Evolutionary conservation across 2,113 vertebrate species (phyloP).

Genomic region (Xenotilapia flavipinnis): DNA sequence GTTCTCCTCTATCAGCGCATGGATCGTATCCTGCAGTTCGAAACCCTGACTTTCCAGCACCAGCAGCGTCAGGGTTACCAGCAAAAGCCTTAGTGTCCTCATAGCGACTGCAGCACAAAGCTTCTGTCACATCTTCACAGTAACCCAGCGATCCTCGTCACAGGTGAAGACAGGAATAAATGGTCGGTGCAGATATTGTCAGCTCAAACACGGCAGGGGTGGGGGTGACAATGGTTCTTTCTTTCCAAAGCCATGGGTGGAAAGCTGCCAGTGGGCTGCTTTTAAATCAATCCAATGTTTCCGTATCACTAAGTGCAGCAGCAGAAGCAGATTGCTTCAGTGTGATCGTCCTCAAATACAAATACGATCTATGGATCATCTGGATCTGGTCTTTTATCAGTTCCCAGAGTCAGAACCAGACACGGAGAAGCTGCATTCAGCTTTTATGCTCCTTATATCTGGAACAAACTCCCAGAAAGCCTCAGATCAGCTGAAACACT

Average conservation of each 20-base stretch:
- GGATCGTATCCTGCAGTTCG: slow-evolving; percentile 78
- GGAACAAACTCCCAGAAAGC: no score
- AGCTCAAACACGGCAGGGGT: neutral
- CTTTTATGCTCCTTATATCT: no score
- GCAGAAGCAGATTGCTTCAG: neutral
- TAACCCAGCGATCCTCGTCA: neutral
- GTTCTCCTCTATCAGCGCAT: slow-evolving; percentile 75
- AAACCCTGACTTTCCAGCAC: slow-evolving; percentile 46
- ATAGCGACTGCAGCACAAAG: neutral
- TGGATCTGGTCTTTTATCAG: no score
- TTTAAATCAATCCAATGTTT: slow-evolving; percentile 63
- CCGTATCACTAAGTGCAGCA: slow-evolving; percentile 12
- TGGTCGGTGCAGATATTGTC: neutral
- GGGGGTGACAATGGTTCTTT: neutral
- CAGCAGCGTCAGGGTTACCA: slow-evolving; percentile 15
- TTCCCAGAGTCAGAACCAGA: no score
- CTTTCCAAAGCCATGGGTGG: slow-evolving; percentile 38
- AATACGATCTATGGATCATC: neutral
- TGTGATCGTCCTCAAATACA: neutral
- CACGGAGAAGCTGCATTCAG: no score
- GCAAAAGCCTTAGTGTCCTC: slow-evolving; percentile 9
- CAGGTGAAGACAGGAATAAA: neutral
- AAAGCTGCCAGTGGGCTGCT: slow-evolving; percentile 55
- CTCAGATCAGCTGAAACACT: no score
- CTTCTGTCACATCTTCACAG: slow-evolving; percentile 15